Percentiles rank a stretch among this genome's conserved stretches.
phyloP scores from a whole-genome alignment of 1,140 invertebrate genomes.

The Drosophila albomicans region DNA sequence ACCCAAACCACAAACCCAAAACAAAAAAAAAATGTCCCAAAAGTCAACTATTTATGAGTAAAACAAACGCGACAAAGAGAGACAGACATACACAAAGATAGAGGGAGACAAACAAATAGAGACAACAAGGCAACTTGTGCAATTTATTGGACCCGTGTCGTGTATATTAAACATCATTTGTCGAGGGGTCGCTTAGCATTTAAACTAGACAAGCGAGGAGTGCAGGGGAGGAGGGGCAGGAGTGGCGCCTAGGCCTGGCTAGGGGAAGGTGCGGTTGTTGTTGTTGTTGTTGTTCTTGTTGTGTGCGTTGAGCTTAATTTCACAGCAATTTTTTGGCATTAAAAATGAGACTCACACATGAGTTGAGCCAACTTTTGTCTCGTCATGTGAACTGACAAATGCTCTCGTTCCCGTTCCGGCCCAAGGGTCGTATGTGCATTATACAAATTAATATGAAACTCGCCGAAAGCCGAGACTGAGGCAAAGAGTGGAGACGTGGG shows the following conservation, averaged over 20 bases:
- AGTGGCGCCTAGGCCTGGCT: background rate
- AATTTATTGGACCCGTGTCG: slow-evolving; percentile 57
- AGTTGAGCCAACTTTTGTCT: slow-evolving; percentile 44
- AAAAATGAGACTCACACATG: slow-evolving; percentile 39
- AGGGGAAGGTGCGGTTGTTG: background rate
- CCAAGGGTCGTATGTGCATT: slow-evolving; percentile 51
- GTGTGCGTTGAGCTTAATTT: slow-evolving; percentile 51
- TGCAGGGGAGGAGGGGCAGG: background rate
- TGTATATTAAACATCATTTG: slow-evolving; percentile 58
- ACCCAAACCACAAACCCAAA: background rate
- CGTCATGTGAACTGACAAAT: slow-evolving; percentile 55
- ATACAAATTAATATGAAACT: slow-evolving; percentile 68
- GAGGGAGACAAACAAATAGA: slow-evolving; percentile 4
- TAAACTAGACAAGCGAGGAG: slow-evolving; percentile 3
- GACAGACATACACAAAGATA: slow-evolving; percentile 2
- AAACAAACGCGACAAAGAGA: background rate
- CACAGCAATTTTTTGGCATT: slow-evolving; percentile 45
- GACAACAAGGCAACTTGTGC: slow-evolving; percentile 27
- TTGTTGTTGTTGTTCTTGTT: background rate
- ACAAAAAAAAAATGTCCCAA: slow-evolving; percentile 1
- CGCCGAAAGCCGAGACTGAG: slow-evolving; percentile 3
- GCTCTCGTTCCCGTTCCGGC: slow-evolving; percentile 41
- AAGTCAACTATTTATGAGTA: slow-evolving; percentile 41
- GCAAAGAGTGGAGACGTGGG: background rate
- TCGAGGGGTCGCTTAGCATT: slow-evolving; percentile 29